phyloP scores from a whole-genome alignment of 2,888 invertebrate species.

The Resseliella maxima region DNA sequence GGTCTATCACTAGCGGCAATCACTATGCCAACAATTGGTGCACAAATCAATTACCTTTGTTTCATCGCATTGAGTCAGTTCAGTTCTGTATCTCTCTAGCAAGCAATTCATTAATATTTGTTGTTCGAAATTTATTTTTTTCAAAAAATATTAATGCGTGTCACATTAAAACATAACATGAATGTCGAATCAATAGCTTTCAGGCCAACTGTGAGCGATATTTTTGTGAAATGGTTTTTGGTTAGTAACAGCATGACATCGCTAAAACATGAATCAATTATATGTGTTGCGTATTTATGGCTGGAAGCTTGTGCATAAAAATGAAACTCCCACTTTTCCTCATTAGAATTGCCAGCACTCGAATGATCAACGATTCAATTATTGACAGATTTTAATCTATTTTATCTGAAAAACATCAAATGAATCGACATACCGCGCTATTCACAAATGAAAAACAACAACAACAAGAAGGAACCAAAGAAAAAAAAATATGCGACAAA shows the following conservation, averaged over 20 bases:
- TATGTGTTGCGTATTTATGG: not conserved
- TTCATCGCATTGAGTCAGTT: not conserved
- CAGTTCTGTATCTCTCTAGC: not conserved
- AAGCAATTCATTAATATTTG: not conserved
- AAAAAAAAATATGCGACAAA: not conserved
- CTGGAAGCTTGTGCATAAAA: not conserved
- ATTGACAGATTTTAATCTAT: slow-evolving; percentile 51
- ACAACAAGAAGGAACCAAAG: not conserved
- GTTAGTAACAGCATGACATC: slow-evolving; percentile 11
- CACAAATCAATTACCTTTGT: slow-evolving; percentile 34
- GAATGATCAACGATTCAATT: not conserved
- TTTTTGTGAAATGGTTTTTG: not conserved
- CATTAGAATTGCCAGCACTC: not conserved
- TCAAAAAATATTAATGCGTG: not conserved
- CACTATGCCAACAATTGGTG: not conserved
- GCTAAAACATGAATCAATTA: slow-evolving; percentile 22
- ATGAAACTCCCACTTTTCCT: slow-evolving; percentile 4
- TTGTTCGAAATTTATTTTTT: not conserved
- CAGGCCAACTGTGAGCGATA: slow-evolving; percentile 2
- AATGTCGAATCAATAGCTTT: slow-evolving; percentile 11
- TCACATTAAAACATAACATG: slow-evolving; percentile 43
- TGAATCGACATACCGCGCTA: not conserved
- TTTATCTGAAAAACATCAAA: not conserved
- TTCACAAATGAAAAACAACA: not conserved
- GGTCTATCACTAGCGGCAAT: not conserved